A percentile compares a stretch with the other conserved stretches of the same genome.
Conservation (phyloP, 2,888 invertebrate genomes). For the Criorhina ranunculi region DNA sequence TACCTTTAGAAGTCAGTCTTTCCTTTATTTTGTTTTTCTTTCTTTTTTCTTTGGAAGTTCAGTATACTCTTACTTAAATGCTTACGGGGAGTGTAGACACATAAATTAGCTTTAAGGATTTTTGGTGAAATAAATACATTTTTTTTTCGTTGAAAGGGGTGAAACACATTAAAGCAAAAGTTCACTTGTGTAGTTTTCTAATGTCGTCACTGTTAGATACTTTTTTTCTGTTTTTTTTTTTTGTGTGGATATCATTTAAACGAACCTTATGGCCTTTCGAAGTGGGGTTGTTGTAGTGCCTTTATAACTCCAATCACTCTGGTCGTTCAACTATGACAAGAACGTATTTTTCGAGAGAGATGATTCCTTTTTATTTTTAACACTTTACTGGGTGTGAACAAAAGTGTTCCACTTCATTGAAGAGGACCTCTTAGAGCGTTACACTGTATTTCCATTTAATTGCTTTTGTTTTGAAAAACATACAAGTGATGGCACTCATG, state of each 20-base stretch:
- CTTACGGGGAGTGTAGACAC: background rate
- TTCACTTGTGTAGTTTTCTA: background rate
- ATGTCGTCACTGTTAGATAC: background rate
- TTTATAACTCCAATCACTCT: constrained; percentile 7
- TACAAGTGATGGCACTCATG: background rate
- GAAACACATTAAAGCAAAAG: background rate
- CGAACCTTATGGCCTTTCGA: background rate
- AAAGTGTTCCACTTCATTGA: background rate
- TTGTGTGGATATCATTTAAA: background rate
- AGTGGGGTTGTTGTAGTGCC: constrained; percentile 1
- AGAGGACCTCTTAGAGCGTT: background rate
- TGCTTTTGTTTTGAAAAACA: background rate
- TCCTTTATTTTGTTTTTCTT: background rate
- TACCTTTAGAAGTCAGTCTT: background rate
- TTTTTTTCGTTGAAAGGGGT: background rate
- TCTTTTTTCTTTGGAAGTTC: background rate
- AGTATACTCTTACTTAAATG: background rate
- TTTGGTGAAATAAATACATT: background rate
- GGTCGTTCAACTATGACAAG: background rate
- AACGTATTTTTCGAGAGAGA: background rate
- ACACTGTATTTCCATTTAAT: constrained; percentile 6
- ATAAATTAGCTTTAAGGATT: constrained; percentile 8
- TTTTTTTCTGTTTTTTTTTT: no score
- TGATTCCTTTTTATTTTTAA: background rate
- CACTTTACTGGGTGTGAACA: background rate